Conservation (phyloP, 2,888 invertebrate genomes). For the Bedellia somnulentella region DNA sequence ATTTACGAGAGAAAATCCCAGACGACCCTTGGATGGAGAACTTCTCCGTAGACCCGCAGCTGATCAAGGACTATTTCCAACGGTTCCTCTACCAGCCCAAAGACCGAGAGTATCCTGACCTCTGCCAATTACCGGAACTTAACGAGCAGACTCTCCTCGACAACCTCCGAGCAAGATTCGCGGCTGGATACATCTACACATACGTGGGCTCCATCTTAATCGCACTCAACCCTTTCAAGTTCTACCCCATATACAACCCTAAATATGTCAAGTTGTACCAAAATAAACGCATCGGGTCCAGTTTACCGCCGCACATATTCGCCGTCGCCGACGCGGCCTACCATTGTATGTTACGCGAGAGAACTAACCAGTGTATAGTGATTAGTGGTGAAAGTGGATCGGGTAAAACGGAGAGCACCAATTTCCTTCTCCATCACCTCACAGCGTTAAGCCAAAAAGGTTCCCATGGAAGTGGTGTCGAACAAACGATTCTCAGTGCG, state of each 20-base stretch:
- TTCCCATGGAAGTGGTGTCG: conserved; percentile 92
- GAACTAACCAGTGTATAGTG: conserved; percentile 89
- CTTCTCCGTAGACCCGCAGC: conserved; percentile 87
- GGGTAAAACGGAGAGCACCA: conserved; percentile 97
- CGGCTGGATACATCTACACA: conserved; percentile 92
- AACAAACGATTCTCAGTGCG: conserved; percentile 93
- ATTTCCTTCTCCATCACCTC: conserved; percentile 91
- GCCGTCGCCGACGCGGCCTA: conserved; percentile 94
- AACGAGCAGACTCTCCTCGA: conserved; percentile 92
- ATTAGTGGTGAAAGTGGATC: conserved; percentile 94
- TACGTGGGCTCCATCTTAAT: conserved; percentile 95
- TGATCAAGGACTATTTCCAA: conserved; percentile 90
- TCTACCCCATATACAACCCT: conserved; percentile 96
- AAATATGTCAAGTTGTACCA: conserved; percentile 96
- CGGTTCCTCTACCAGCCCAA: conserved; percentile 89
- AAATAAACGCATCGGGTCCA: conserved; percentile 86
- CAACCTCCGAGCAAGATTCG: conserved; percentile 86
- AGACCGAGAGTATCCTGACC: conserved; percentile 92
- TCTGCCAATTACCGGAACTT: conserved; percentile 93
- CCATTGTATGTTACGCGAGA: conserved; percentile 90
- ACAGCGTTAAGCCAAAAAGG: conserved; percentile 95
- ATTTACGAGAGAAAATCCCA: conserved; percentile 81
- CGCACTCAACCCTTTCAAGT: conserved; percentile 92
- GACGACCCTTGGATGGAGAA: conserved; percentile 86
- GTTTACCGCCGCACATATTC: conserved; percentile 95